phyloP scores from a whole-genome alignment of 2,113 vertebrate genomes.

The Mormyrus lacerda region DNA sequence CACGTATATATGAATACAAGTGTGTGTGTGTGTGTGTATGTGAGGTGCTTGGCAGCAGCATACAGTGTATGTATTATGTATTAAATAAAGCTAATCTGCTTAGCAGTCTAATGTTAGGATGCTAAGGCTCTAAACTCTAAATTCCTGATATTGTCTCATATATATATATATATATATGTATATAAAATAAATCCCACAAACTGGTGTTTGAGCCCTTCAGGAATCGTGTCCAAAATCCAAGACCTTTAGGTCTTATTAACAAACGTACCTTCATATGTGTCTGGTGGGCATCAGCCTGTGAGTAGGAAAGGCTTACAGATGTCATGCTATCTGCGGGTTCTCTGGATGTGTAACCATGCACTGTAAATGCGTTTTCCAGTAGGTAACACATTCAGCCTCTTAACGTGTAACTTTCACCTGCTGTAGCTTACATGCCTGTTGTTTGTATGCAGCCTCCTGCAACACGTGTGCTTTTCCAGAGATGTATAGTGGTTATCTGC shows the following conservation, averaged over 20 bases:
- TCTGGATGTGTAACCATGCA: neutral
- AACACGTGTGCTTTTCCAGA: neutral
- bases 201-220: neutral
- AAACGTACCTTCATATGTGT: neutral
- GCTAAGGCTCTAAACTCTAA: neutral
- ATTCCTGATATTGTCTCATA: too few species aligned
- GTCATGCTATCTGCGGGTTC: neutral
- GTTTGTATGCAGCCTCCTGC: neutral
- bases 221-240: neutral
- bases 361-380: neutral
- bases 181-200: too few species aligned
- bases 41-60: neutral
- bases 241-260: neutral
- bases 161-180: too few species aligned
- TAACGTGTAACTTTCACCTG: neutral
- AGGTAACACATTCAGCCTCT: neutral
- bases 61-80: neutral
- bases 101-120: neutral
- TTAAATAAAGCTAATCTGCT: neutral
- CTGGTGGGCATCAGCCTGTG: neutral
- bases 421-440: neutral
- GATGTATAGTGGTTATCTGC: neutral
- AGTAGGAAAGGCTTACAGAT: neutral
- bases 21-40: too few species aligned
- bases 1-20: too few species aligned